A percentile compares a stretch with the other conserved stretches of the same genome.
Evolutionary conservation across 2,797 vertebrate species (phyloP).

Genomic region (Enteromius mattozi): DNA sequence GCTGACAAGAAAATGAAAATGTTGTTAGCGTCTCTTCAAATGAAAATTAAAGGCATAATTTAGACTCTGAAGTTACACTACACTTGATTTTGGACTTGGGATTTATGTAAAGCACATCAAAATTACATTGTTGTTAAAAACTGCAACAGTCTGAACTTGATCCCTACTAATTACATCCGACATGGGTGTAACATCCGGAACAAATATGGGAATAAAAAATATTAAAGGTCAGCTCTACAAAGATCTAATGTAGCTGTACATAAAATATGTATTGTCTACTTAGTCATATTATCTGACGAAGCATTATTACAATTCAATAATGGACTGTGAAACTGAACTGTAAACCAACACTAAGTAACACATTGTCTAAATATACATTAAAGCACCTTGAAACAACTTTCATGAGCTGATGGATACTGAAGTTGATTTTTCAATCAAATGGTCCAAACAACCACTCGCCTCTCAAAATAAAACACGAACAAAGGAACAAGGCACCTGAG

Average conservation of each 20-base stretch:
- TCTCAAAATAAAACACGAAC: conserved; percentile 48
- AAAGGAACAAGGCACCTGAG: conserved; percentile 74
- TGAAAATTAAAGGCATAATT: background rate
- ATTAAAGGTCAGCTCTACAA: conserved; percentile 7
- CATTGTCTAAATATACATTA: conserved; percentile 13
- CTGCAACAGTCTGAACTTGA: background rate
- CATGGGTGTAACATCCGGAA: background rate
- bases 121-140: conserved; percentile 5
- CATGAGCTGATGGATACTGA: conserved; percentile 21
- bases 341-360: background rate
- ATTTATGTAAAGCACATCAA: conserved; percentile 1
- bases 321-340: conserved; percentile 16
- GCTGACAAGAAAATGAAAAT: background rate
- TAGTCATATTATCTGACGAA: conserved; percentile 15
- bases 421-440: conserved; percentile 43
- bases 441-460: conserved; percentile 51
- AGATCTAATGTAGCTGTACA: conserved; percentile 30
- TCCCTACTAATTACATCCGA: background rate
- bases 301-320: conserved; percentile 24
- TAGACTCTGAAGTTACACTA: background rate
- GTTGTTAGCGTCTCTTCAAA: background rate
- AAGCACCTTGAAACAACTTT: conserved; percentile 43
- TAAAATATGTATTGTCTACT: conserved; percentile 25
- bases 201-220: background rate
- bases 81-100: background rate